A percentile compares a stretch with the other conserved stretches of the same genome.
phyloP scores from a whole-genome alignment of 2,888 invertebrate species.

The Abrostola triplasia region DNA sequence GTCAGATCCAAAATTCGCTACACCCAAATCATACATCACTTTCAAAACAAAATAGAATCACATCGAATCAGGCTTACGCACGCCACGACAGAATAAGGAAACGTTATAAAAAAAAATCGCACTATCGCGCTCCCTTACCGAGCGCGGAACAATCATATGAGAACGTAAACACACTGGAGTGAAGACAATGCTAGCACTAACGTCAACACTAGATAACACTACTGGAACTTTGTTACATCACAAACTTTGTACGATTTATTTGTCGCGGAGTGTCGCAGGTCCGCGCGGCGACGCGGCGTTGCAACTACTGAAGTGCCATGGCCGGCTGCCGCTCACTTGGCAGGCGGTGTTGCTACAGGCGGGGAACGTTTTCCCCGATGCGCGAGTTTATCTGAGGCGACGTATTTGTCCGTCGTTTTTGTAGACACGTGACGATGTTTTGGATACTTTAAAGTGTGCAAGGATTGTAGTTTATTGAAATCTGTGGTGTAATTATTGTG shows the following conservation, averaged over 20 bases:
- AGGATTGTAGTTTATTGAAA: no score
- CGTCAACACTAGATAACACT: slow-evolving; percentile 64
- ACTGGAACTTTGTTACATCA: slow-evolving; percentile 66
- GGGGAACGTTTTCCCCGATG: slow-evolving; percentile 27
- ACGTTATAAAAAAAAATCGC: slow-evolving; percentile 40
- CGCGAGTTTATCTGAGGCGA: not conserved
- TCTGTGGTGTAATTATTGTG: no score
- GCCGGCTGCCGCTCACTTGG: slow-evolving; percentile 82
- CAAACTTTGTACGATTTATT: slow-evolving; percentile 63
- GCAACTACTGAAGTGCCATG: slow-evolving; percentile 68
- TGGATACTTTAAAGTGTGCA: no score
- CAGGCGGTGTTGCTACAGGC: slow-evolving; percentile 67
- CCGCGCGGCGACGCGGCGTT: slow-evolving; percentile 50
- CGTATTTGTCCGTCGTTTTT: not conserved
- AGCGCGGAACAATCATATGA: slow-evolving; percentile 60
- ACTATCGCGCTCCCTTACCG: slow-evolving; percentile 47
- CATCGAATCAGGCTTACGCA: not conserved
- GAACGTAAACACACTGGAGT: slow-evolving; percentile 70
- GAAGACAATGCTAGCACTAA: slow-evolving; percentile 66
- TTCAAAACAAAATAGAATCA: slow-evolving; percentile 11
- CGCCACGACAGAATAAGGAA: slow-evolving; percentile 40
- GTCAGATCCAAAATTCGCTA: slow-evolving; percentile 47
- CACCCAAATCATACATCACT: slow-evolving; percentile 21
- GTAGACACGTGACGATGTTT: not conserved
- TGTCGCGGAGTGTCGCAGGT: slow-evolving; percentile 48